Evolutionary conservation across 2,113 vertebrate genomes (phyloP), one percentile per base, ranked within the genome.

Genomic region (Sula dactylatra): DNA sequence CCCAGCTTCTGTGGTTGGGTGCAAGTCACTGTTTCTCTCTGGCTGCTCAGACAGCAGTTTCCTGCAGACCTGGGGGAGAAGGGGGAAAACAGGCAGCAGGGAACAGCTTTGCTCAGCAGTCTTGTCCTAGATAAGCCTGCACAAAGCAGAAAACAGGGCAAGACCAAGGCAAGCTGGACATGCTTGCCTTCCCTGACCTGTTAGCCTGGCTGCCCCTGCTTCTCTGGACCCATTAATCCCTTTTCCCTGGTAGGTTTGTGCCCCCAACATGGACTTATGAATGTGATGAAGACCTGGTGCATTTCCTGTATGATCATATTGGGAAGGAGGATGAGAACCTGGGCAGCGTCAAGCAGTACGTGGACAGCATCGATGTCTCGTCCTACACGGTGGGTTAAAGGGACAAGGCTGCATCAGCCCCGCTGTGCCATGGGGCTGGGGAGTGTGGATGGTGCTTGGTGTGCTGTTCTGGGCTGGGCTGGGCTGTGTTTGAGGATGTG

Each of bases 271-370:
- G 99, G 99, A 98, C 98, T 11, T 99, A 99, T 0, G 99, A 99
- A 97, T 99, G 99, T 62, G 99, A 99, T 4, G 99, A 99, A 95
- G 99, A 99, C 96, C 98, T 99, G 86, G 99, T 99, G 76, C 99
- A 99, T 96, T 99, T 99, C 97, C 98, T 99, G 45, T 99, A 99
- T 18, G 99, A 99, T 88, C 99, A 99, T 94, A 98, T 99, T 61
- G 99, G 99, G 70, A 99, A 99, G 93, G 99, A 99, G 94, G 99
- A 99, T 54, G 99, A 99, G 96, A 99, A 99, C 97, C 98, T 99
- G 96, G 99, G 99, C 40, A 99, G 99, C 0, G 98, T 99, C 93
- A 99, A 99, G 97, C 99, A 99, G 97, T 99, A 99, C 2, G 99
- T 99, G 97, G 99, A 99, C 95, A 99, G 99, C 97, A 99, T 99